Conservation (phyloP, 2,113 vertebrate species). For the Phyllopteryx taeniolatus region DNA sequence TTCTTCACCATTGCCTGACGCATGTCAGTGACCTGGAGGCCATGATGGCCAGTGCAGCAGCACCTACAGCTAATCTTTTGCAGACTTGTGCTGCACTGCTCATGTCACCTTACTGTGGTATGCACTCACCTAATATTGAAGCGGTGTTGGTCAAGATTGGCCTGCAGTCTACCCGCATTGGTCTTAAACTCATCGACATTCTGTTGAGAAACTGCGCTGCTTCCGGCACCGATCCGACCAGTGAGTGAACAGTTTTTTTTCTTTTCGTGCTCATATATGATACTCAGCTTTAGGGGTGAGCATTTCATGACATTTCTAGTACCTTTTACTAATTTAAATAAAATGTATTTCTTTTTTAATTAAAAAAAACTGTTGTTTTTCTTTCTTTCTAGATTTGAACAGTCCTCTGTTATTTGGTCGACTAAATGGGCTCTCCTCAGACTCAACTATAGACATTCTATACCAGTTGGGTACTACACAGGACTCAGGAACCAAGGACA, state of each 20-base stretch:
- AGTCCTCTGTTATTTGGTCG: constrained; percentile 96
- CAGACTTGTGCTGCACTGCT: constrained; percentile 95
- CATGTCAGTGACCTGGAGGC: constrained; percentile 96
- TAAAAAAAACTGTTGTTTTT: neutral
- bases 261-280: neutral
- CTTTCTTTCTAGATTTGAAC: constrained; percentile 83
- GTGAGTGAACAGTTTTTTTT: constrained; percentile 63
- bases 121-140: constrained; percentile 99
- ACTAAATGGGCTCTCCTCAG: constrained; percentile 95
- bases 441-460: constrained; percentile 98
- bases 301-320: neutral
- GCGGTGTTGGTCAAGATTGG: constrained; percentile 97
- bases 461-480: constrained; percentile 98
- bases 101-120: constrained; percentile 98
- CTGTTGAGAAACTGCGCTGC: constrained; percentile 95
- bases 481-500: constrained; percentile 94
- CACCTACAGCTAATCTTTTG: constrained; percentile 94
- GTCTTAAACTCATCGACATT: constrained; percentile 95
- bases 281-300: neutral
- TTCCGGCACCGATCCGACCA: constrained; percentile 92
- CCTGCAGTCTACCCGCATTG: constrained; percentile 93
- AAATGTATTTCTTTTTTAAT: neutral
- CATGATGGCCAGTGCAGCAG: constrained; percentile 96
- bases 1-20: constrained; percentile 96
- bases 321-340: neutral